Percentiles rank a stretch among this genome's conserved stretches.
These are phyloP conservation scores for Sula dactylatra DNA, from an alignment of 2,113 vertebrate genomes.

Conservation along the genomic window DNA sequence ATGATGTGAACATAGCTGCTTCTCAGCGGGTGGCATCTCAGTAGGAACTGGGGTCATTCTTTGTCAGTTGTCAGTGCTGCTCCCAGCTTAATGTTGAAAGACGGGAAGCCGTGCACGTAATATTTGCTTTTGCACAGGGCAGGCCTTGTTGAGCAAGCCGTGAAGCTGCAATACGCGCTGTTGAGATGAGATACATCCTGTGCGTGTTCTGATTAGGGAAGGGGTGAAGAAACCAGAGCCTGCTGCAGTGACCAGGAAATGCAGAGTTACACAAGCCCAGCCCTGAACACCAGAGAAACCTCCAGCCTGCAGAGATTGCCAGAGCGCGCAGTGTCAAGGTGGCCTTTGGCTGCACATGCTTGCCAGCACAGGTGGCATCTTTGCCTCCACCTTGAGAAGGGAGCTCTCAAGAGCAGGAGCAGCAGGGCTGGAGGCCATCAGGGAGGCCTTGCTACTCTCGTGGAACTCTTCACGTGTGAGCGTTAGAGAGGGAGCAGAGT, in stretches of 20 bases:
- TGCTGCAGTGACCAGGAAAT: neutral
- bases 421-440: neutral
- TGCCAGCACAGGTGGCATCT: neutral
- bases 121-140: slow-evolving; percentile 15
- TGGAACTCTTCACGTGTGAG: fast-evolving
- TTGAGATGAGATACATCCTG: neutral
- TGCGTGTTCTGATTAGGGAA: neutral
- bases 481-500: neutral
- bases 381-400: neutral
- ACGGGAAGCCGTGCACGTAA: fast-evolving
- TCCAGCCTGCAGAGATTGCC: neutral
- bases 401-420: neutral
- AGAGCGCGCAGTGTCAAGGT: neutral
- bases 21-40: neutral
- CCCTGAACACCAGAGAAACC: neutral
- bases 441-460: fast-evolving
- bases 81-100: slow-evolving; percentile 7
- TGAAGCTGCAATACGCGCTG: neutral
- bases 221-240: neutral
- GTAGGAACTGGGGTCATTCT: neutral
- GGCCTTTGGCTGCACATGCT: fast-evolving
- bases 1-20: neutral
- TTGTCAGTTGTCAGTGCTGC: neutral
- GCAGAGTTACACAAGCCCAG: neutral
- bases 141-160: slow-evolving; percentile 1